Percentiles rank a stretch among this genome's conserved stretches.
Evolutionary conservation across 2,888 invertebrate species (phyloP).

Genomic region (Hetaerina titia): DNA sequence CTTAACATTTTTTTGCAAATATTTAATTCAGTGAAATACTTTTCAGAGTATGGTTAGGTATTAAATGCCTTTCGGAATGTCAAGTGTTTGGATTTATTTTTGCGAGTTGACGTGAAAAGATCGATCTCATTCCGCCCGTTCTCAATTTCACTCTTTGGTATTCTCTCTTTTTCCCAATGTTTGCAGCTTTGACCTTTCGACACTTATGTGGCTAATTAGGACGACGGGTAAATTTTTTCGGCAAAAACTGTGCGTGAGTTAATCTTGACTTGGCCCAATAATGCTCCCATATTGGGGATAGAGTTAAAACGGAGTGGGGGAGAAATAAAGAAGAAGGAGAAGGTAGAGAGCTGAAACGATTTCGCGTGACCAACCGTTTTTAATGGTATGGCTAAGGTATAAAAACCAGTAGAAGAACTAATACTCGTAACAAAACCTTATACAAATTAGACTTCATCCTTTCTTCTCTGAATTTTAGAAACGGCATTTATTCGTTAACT

Average conservation of each 20-base stretch:
- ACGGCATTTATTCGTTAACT: no score
- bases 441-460: not conserved
- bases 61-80: no score
- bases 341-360: no score
- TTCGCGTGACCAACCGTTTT: not conserved
- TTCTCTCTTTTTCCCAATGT: not conserved
- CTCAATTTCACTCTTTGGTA: no score
- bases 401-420: not conserved
- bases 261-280: conserved; percentile 26
- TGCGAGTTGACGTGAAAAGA: no score
- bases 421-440: not conserved
- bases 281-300: not conserved
- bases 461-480: no score
- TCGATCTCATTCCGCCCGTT: no score
- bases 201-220: conserved; percentile 53
- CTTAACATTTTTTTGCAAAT: no score
- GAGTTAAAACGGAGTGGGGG: not conserved
- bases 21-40: no score
- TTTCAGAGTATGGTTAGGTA: no score
- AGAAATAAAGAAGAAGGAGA: not conserved
- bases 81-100: no score
- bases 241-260: conserved; percentile 44
- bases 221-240: not conserved
- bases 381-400: not conserved
- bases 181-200: conserved; percentile 9